Conservation (phyloP, 1,140 invertebrate species). For the Cyclargus thomasi region DNA sequence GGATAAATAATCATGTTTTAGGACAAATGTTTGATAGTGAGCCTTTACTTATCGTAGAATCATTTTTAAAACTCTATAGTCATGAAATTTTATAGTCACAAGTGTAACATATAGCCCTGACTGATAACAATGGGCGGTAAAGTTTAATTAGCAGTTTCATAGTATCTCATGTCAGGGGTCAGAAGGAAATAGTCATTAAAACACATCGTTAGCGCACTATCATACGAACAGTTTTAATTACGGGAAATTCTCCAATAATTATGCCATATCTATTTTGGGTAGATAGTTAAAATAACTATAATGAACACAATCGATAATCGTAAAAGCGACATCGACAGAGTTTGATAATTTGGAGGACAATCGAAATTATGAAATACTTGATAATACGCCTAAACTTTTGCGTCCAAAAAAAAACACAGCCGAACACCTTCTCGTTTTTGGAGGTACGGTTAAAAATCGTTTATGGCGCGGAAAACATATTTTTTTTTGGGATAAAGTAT, state of each 20-base stretch:
- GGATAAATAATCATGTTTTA: too few relatives aligned
- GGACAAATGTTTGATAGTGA: too few relatives aligned
- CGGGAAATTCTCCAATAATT: slow-evolving; percentile 53
- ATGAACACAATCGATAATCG: background rate
- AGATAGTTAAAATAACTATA: background rate
- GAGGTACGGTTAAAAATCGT: too few relatives aligned
- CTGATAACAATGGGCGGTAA: slow-evolving; percentile 38
- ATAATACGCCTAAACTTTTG: too few relatives aligned
- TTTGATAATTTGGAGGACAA: too few relatives aligned
- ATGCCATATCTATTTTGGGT: background rate
- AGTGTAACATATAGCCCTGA: background rate
- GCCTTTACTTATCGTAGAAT: too few relatives aligned
- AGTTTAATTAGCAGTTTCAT: slow-evolving; percentile 50
- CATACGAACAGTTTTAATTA: slow-evolving; percentile 62
- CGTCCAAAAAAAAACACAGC: too few relatives aligned
- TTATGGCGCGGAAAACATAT: too few relatives aligned
- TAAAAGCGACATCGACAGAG: background rate
- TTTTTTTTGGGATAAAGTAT: too few relatives aligned
- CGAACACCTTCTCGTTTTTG: too few relatives aligned
- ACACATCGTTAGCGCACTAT: slow-evolving; percentile 53
- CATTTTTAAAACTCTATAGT: background rate
- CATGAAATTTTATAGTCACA: background rate
- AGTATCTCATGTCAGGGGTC: slow-evolving; percentile 63
- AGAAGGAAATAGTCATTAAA: slow-evolving; percentile 52
- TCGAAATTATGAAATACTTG: too few relatives aligned